Evolutionary conservation across 2,888 invertebrate genomes (phyloP), one percentile per base, ranked within the genome.

Genomic region (Rhagonycha fulva): DNA sequence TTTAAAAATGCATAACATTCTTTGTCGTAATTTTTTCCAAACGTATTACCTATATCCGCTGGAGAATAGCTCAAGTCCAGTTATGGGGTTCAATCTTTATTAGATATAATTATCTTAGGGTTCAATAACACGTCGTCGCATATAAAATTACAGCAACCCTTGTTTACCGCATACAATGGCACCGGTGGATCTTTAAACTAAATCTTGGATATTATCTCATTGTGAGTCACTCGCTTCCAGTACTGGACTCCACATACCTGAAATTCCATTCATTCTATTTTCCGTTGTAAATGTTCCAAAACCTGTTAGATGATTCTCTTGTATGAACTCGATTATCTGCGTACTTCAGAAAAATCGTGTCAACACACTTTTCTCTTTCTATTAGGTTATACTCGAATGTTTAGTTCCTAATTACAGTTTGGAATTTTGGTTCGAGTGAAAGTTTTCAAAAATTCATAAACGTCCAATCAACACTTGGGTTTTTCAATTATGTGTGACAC

Each of bases 221-320:
- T 72, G 71, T 75, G 72, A 75, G 68, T 75, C 72, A 75, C 62
- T 26, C 60, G 60, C 67, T 68, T 75, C 47, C 75, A 75, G 71
- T 62, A 72, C 68, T 71, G 75, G 71, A 69, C 68, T 61, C 62
- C 60, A 63, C 74, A 70, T 74, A 47, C 70, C 63, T 74, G n/a
- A 68, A 9, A 68, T 68, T 68, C 30, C 68, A 32, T 68, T 68
- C 14, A 68, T n/a, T 28, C 12, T 28, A 26, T 28, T 68, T 68
- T 68, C 28, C 47, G 47, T n/a, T 47, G 47, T 47, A 47, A 47
- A 47, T n/a, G 47, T n/a, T 47, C 47, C 47, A 47, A 47, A 47
- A 47, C 47, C 47, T 47, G 47, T 47, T 47, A 7, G 47, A 47
- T 47, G n/a, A 47, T 47, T 47, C 47, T n/a, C n/a, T 47, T 47